Conservation (phyloP, 2,888 invertebrate species). For the Ichneumon xanthorius region DNA sequence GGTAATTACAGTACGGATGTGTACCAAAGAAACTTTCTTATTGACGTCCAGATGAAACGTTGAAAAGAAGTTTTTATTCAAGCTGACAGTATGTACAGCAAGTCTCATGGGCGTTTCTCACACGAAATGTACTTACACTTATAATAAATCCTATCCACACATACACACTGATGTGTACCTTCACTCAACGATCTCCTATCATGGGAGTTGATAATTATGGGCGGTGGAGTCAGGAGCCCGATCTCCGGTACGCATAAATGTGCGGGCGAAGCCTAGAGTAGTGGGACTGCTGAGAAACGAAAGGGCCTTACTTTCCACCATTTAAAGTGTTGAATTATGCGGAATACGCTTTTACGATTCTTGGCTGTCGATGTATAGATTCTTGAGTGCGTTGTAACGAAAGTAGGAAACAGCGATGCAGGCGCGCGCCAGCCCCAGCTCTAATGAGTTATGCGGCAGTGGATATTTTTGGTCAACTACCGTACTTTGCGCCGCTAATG, state of each 20-base stretch:
- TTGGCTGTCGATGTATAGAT: neutral
- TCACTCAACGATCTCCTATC: slow-evolving; percentile 1
- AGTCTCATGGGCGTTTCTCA: slow-evolving; percentile 21
- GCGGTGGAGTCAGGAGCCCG: slow-evolving; percentile 5
- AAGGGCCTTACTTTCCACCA: neutral
- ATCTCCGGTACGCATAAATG: neutral
- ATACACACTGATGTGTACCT: neutral
- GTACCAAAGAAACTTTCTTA: neutral
- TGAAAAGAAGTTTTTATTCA: neutral
- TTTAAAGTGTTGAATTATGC: neutral
- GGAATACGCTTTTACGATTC: too few species aligned
- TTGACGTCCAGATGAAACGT: neutral
- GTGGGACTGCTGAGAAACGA: neutral
- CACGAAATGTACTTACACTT: slow-evolving; percentile 7
- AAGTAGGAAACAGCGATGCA: slow-evolving; percentile 33
- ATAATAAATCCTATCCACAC: slow-evolving; percentile 23
- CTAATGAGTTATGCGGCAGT: slow-evolving; percentile 39
- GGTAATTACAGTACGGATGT: slow-evolving; percentile 7
- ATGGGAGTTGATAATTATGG: slow-evolving; percentile 21
- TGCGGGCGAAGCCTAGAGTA: neutral
- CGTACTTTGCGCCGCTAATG: neutral
- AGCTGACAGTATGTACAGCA: slow-evolving; percentile 2
- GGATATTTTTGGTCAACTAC: slow-evolving; percentile 15
- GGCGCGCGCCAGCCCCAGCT: neutral
- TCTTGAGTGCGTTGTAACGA: slow-evolving; percentile 14